Conservation (phyloP, 2,797 vertebrate species). For the Orientallactaga sibirica region DNA sequence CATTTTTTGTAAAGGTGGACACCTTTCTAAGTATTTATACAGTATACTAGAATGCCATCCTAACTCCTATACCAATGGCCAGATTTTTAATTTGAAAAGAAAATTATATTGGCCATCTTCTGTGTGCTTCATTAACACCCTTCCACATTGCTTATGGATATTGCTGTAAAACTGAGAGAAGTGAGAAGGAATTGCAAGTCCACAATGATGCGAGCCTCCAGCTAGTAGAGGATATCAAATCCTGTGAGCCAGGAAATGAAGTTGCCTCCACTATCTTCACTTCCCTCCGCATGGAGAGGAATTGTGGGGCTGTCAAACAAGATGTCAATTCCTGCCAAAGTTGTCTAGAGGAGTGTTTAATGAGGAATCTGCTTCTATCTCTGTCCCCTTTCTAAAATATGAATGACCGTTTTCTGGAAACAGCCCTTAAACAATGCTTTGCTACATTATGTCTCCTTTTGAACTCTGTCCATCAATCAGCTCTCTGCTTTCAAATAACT, state of each 20-base stretch:
- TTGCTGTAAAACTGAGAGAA: slow-evolving; percentile 3
- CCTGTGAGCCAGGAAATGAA: not conserved
- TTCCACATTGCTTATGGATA: not conserved
- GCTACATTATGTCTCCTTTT: slow-evolving; percentile 37
- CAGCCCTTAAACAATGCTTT: slow-evolving; percentile 11
- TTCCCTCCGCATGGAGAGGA: slow-evolving; percentile 36
- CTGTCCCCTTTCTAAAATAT: slow-evolving; percentile 1
- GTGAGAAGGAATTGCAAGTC: not conserved
- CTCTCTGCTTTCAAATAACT: not conserved
- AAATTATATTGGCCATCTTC: not conserved
- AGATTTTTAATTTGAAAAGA: slow-evolving; percentile 30
- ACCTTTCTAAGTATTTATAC: slow-evolving; percentile 18
- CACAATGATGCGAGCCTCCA: not conserved
- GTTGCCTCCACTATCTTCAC: slow-evolving; percentile 20
- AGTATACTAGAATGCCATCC: not conserved
- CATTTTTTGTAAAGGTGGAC: not conserved
- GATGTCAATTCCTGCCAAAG: slow-evolving; percentile 6
- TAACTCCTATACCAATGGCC: not conserved
- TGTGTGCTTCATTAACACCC: slow-evolving; percentile 13
- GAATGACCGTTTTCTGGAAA: not conserved
- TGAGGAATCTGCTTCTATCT: slow-evolving; percentile 29
- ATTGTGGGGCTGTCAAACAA: slow-evolving; percentile 16
- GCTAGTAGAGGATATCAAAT: not conserved
- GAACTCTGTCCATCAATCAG: not conserved
- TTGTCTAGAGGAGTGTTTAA: not conserved